Evolutionary conservation across 2,113 vertebrate genomes (phyloP), one percentile per base, ranked within the genome.

Genomic region (Hippolais icterina): DNA sequence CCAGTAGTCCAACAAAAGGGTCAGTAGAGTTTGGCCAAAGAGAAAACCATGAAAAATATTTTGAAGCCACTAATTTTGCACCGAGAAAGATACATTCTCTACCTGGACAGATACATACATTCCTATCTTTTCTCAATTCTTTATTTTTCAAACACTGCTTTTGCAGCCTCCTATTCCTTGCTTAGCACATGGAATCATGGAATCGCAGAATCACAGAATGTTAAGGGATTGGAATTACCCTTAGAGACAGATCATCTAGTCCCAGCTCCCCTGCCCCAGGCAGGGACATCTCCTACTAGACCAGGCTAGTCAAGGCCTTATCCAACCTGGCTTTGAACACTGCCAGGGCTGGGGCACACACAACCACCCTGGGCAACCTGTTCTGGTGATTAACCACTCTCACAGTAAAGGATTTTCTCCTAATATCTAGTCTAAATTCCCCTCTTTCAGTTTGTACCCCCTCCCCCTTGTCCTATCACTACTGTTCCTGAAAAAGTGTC

Each of bases 241-340:
- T 29, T 46, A 60, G 8, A 53, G 16, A 60, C 10, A 53, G 16
- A 29, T 59, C 24, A n/a, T 8, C 20, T 4, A 60, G 11, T 29
- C 11, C 16, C 61, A 68, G 5, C 1, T 10, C 7, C 3, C 15
- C 28, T n/a, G 20, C 6, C 53, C 46, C 3, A 8, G 19, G 15
- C 44, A n/a, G 15, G 33, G 19, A 29, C 23, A 46, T 14, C 28
- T 89, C 24, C 39, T 20, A 8, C 9, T 17, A 15, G 20, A 25
- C 6, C n/a, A 39, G 20, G 39, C 28, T 75, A 9, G 52, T 53
- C 28, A 46, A 52, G 14, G 60, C 20, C 6, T 41, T 37, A 46
- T 53, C 24, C 19, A 59, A 5, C 11, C 16, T 21, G 13, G 7
- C 20, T 24, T 41, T 75, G n/a, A 53, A 35, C 46, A 31, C 24